Evolutionary conservation across 2,113 vertebrate genomes (phyloP), one percentile per base, ranked within the genome.

Genomic region (Pipra filicauda): DNA sequence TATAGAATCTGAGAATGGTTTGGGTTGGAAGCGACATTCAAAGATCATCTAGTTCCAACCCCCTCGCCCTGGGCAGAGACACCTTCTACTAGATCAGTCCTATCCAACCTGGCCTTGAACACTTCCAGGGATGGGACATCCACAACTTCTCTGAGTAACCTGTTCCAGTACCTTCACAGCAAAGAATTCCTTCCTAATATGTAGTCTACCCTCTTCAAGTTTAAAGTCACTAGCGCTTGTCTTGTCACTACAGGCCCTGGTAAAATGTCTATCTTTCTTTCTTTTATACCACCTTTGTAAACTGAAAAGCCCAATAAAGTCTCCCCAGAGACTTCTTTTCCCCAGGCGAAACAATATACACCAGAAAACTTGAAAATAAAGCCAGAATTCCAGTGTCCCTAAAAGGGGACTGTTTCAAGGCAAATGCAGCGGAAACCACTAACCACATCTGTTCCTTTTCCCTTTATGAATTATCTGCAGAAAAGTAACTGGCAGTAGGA

Each of bases 371-470:
- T 26, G 28, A 66, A 84, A 87, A 87, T 31, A 2, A 78, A 58
- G 9, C 2, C 44, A 43, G 27, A 85, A 82, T 78, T 59, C 30
- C 28, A 41, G 17, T 19, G 13, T 30, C 19, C 14, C 3, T 31
- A 30, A 37, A 37, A 33, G 2, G 1, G 18, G 12, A 28, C 21
- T 65, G 6, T 28, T 19, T 8, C 3, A 11, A 46, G 16, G 35
- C 21, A 67, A 82, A 59, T 0, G 0, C 52, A 55, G 18, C 31
- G 51, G 27, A 72, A 87, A 39, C 5, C 0, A 0, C 14, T 55
- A 28, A 19, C 19, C 13, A 26, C 11, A 21, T 11, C 10, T 0
- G 0, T 39, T 65, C 9, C 7, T 64, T 82, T 84, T 77, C 23
- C 8, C 11, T 51, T 71, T 1, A 0, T n/a, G 19, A 69, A 35